These are phyloP conservation scores for Conger conger DNA, from an alignment of 2,113 vertebrate genomes.

Conservation along the genomic window DNA sequence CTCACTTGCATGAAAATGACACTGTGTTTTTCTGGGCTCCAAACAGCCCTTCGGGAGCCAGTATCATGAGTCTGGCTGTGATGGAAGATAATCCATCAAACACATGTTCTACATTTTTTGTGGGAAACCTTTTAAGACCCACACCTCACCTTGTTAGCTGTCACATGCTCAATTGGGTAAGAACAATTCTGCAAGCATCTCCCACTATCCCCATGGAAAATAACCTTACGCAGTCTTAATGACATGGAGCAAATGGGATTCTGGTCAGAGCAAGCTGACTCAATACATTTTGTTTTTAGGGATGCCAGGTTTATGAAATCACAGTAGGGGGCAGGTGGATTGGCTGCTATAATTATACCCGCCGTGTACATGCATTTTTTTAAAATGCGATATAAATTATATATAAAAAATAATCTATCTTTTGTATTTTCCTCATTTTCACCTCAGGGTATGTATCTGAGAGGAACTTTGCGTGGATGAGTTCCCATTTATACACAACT, in stretches of 20 bases:
- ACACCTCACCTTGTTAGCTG: background rate
- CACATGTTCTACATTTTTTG: background rate
- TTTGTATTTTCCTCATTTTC: no score
- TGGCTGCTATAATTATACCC: no score
- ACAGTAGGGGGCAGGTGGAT: background rate
- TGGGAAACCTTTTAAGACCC: background rate
- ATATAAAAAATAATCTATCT: no score
- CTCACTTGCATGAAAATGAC: no score
- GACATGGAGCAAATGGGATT: background rate
- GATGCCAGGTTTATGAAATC: background rate
- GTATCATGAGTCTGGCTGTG: no score
- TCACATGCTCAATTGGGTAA: background rate
- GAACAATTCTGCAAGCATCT: background rate
- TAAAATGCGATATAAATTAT: no score
- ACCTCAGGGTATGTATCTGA: no score
- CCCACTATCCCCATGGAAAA: background rate
- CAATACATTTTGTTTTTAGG: background rate
- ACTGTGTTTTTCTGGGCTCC: no score
- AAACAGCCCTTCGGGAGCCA: no score
- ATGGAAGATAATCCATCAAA: background rate
- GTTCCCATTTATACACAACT: no score
- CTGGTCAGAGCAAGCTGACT: background rate
- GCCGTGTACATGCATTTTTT: no score
- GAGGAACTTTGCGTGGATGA: no score
- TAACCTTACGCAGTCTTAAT: background rate